Conservation (phyloP, 2,888 invertebrate genomes). For the Andrena fulva region DNA sequence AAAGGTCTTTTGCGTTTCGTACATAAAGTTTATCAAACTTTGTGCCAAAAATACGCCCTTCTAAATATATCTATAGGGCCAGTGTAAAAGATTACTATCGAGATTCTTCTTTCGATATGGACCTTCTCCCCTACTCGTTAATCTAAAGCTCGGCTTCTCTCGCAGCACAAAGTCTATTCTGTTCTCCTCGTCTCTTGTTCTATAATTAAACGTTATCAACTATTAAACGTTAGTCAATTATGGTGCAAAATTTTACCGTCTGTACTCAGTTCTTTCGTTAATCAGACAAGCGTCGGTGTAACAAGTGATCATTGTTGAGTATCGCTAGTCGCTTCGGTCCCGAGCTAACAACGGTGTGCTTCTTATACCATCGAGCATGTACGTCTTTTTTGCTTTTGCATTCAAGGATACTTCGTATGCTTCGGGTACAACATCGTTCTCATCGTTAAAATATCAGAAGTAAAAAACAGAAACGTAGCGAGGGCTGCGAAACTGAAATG, state of each 20-base stretch:
- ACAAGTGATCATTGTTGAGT: background rate
- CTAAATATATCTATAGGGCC: constrained; percentile 61
- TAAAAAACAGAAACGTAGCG: background rate
- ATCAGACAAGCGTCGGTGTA: constrained; percentile 8
- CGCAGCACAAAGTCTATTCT: constrained; percentile 25
- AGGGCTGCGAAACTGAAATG: background rate
- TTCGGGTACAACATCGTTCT: background rate
- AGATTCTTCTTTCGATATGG: constrained; percentile 39
- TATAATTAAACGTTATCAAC: constrained; percentile 13
- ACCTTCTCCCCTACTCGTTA: constrained; percentile 1
- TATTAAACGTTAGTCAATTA: constrained; percentile 14
- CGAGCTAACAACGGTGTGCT: background rate
- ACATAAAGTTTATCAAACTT: constrained; percentile 65
- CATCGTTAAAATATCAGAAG: background rate
- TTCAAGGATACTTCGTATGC: background rate
- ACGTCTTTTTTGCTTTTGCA: background rate
- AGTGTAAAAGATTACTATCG: constrained; percentile 34
- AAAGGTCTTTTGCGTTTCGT: constrained; percentile 37
- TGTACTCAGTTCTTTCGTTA: background rate
- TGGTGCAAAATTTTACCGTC: constrained; percentile 16
- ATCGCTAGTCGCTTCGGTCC: constrained; percentile 3
- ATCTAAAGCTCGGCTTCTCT: constrained; percentile 16
- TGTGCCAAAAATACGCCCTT: constrained; percentile 76
- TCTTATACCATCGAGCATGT: background rate
- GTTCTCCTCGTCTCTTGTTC: background rate